A percentile compares a stretch with the other conserved stretches of the same genome.
phyloP scores from a whole-genome alignment of 2,888 invertebrate species.

The Lithophane semibrunnea region DNA sequence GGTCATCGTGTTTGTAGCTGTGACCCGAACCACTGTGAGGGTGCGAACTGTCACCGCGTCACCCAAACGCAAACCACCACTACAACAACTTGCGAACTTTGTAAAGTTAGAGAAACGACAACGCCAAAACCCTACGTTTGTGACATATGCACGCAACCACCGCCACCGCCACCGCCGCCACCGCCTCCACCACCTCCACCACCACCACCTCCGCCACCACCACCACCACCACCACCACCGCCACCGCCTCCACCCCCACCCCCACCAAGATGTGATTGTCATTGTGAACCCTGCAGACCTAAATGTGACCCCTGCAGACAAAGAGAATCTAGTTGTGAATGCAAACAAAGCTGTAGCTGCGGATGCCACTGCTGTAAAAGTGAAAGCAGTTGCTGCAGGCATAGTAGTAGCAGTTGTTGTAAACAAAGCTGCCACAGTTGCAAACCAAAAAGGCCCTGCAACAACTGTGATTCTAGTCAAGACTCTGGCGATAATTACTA shows the following conservation, averaged over 20 bases:
- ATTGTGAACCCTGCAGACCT: constrained; percentile 2
- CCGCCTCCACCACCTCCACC: not conserved
- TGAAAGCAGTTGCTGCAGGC: constrained; percentile 13
- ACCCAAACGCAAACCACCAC: constrained; percentile 1
- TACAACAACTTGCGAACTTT: constrained; percentile 16
- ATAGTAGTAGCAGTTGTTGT: constrained; percentile 12
- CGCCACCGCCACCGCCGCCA: not conserved
- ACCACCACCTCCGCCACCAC: not conserved
- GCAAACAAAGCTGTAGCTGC: constrained; percentile 11
- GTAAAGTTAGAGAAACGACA: constrained; percentile 16
- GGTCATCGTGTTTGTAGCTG: constrained; percentile 25
- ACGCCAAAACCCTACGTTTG: constrained; percentile 14
- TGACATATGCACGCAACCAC: not conserved
- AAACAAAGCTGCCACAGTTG: not conserved
- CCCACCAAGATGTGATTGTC: constrained; percentile 3
- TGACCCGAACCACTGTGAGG: constrained; percentile 23
- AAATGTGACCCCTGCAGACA: constrained; percentile 12
- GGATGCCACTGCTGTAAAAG: constrained; percentile 7
- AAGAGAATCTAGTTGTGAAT: constrained; percentile 20
- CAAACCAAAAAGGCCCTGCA: not conserved
- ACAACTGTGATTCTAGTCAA: not conserved
- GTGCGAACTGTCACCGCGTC: constrained; percentile 14
- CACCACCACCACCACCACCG: not conserved
- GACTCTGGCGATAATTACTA: not conserved
- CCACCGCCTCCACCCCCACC: not conserved